phyloP scores from a whole-genome alignment of 2,113 vertebrate species.

The Arenaria interpres region DNA sequence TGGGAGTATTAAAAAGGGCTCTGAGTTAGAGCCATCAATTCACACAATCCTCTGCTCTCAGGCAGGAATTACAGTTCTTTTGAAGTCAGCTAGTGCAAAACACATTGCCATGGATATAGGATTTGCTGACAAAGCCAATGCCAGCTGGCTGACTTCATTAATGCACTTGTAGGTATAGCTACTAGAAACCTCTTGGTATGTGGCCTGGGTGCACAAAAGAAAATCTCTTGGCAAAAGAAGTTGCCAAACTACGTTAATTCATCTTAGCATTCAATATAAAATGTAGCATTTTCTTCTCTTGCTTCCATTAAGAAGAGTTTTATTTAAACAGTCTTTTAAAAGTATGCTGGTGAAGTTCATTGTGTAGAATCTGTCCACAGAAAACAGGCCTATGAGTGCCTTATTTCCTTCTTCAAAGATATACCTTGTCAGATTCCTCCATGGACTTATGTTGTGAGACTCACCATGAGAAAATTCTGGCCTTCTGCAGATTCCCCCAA shows the following conservation, averaged over 20 bases:
- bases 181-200: background rate
- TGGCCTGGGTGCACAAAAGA: background rate
- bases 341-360: background rate
- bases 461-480: background rate
- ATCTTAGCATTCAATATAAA: background rate
- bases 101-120: background rate
- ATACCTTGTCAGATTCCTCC: background rate
- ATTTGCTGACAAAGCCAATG: slow-evolving; percentile 32
- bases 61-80: slow-evolving; percentile 20
- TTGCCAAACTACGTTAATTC: background rate
- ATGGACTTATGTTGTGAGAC: background rate
- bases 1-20: background rate
- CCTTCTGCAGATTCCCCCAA: background rate
- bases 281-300: background rate
- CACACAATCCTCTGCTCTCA: slow-evolving; percentile 25
- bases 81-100: slow-evolving; percentile 13
- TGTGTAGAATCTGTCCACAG: background rate
- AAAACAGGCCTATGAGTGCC: background rate
- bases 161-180: background rate
- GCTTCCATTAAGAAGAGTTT: background rate
- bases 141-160: background rate
- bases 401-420: background rate
- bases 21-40: background rate
- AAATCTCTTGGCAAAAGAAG: too few relatives aligned
- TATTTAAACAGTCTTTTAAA: background rate